phyloP scores from a whole-genome alignment of 2,888 invertebrate species.

The Agonopterix arenella region DNA sequence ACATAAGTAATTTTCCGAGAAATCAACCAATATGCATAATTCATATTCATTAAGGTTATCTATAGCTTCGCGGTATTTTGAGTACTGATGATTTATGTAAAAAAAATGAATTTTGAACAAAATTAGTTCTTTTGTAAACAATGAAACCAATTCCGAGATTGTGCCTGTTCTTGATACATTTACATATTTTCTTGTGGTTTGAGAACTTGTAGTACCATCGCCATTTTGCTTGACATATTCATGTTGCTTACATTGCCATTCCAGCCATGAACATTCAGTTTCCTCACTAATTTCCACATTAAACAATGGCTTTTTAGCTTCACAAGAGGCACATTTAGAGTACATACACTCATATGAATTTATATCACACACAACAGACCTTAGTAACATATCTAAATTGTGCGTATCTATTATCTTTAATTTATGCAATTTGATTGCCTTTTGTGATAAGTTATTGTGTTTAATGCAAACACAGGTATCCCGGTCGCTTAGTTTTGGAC shows the following conservation, averaged over 20 bases:
- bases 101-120: not conserved
- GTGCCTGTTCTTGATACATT: conserved; percentile 8
- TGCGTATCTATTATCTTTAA: no score
- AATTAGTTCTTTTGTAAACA: conserved; percentile 6
- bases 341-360: no score
- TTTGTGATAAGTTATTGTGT: no score
- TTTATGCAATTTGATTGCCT: no score
- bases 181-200: conserved; percentile 8
- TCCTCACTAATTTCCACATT: not conserved
- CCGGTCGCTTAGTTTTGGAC: no score
- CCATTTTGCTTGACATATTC: conserved; percentile 8
- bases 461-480: not conserved
- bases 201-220: conserved; percentile 5
- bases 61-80: not conserved
- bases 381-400: no score
- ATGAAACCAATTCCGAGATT: conserved; percentile 2
- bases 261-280: conserved; percentile 5
- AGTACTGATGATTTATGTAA: not conserved
- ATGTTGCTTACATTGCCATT: conserved; percentile 8
- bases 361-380: no score
- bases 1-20: not conserved
- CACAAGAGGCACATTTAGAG: no score
- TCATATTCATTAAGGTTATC: not conserved
- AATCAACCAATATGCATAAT: conserved; percentile 7
- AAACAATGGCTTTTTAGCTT: no score